phyloP scores from a whole-genome alignment of 1,140 invertebrate genomes.

The Calliopsis andreniformis region DNA sequence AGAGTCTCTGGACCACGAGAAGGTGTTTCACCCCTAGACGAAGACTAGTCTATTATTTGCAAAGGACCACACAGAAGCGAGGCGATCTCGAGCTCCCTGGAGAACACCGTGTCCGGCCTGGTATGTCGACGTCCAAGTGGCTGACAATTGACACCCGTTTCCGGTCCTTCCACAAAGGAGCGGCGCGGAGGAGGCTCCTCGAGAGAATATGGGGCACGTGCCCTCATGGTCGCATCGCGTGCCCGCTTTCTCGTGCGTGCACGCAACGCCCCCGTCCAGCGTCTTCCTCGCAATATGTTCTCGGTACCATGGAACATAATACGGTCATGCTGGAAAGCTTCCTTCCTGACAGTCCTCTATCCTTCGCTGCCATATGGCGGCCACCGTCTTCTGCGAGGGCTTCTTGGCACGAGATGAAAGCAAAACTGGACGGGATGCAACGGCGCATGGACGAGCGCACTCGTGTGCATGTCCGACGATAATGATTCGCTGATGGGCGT shows the following conservation, averaged over 20 bases:
- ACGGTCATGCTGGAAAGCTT: constrained; percentile 70
- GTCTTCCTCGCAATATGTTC: constrained; percentile 65
- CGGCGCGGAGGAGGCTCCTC: constrained; percentile 41
- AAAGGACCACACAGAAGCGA: constrained; percentile 65
- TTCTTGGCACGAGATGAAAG: constrained; percentile 66
- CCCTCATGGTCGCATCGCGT: constrained; percentile 58
- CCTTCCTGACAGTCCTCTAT: constrained; percentile 65
- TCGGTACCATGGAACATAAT: constrained; percentile 64
- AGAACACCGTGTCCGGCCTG: constrained; percentile 31
- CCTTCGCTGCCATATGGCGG: constrained; percentile 58
- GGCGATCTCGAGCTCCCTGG: constrained; percentile 47
- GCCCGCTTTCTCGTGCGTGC: constrained; percentile 50
- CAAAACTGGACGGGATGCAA: constrained; percentile 52
- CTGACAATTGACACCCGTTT: constrained; percentile 74
- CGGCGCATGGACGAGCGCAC: constrained; percentile 25
- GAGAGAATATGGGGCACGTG: constrained; percentile 70
- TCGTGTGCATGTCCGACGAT: constrained; percentile 46
- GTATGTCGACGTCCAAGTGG: constrained; percentile 53
- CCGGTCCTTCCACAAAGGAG: constrained; percentile 64
- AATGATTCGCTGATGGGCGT: constrained; percentile 32
- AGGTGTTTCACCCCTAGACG: too few relatives aligned
- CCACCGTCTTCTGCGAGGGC: neutral
- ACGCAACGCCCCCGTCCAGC: constrained; percentile 30
- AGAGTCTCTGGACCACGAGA: too few relatives aligned
- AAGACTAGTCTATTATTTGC: constrained; percentile 13